Evolutionary conservation across 2,113 vertebrate species (phyloP), one percentile per base, ranked within the genome.

Genomic region (Tachysurus fulvidraco): DNA sequence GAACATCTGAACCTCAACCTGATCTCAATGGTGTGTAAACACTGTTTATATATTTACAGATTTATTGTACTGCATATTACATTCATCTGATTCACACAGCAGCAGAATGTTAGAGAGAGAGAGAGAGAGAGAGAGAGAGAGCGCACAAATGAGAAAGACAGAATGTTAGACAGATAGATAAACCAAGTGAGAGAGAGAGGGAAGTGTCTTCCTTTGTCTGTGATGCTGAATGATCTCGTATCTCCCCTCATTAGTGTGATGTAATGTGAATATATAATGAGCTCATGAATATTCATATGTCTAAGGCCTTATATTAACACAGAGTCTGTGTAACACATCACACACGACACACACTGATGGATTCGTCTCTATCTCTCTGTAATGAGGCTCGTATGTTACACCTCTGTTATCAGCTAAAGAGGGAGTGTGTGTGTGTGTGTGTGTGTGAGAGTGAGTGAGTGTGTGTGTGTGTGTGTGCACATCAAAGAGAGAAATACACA

Each of bases 211-310:
- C 21, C 46, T 76, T 44, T 25, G 23, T 30, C 44, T 25, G 23
- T 76, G 73, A 76, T 76, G 28, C 36, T 74, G 11, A 84, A 59
- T 46, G 50, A 77, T 67, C 74, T 59, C 3, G 52, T n/a, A 28
- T 83, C n/a, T 60, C 50, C 73, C 60, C 41, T 77, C 71, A 86
- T 64, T 59, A 81, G 30, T 7, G 62, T 55, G 81, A 83, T 74
- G 81, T 78, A 64, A 50, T 36, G 11, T 55, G 81, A 84, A 88
- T 88, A 79, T 65, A 50, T 44, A 88, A 81, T 89, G 57, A 81
- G 7, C 16, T 30, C 73, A 83, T 89, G 81, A 83, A 83, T 88
- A 83, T 88, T 85, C 81, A 83, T 73, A 17, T 12, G 9, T 57
- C 11, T 36, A 44, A 83, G 25, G 62, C 71, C 60, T 64, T 14